Conservation (phyloP, 2,113 vertebrate genomes). For the Willisornis vidua region DNA sequence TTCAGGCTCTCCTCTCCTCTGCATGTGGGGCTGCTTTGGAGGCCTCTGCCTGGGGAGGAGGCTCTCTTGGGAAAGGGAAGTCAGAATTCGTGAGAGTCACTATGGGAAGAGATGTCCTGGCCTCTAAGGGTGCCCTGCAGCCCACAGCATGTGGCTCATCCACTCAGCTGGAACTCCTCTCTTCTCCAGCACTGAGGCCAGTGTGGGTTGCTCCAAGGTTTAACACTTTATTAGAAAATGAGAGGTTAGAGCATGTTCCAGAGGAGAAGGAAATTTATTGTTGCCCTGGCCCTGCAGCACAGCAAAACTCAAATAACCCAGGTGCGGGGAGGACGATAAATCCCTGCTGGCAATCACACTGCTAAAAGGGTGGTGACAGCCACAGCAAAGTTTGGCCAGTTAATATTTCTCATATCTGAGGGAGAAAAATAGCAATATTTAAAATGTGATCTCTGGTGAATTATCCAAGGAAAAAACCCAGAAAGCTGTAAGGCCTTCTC, state of each 20-base stretch:
- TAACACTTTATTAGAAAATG: conserved; percentile 55
- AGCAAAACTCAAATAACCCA: conserved; percentile 31
- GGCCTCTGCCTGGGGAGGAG: not conserved
- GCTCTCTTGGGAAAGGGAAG: not conserved
- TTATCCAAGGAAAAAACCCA: not conserved
- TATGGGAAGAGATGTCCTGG: rapidly evolving
- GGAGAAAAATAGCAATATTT: conserved; percentile 42
- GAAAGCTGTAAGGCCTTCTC: not conserved
- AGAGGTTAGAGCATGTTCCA: conserved; percentile 50
- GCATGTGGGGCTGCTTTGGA: not conserved
- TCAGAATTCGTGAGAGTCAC: not conserved
- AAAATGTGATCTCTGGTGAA: not conserved
- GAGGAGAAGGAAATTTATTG: conserved; percentile 48
- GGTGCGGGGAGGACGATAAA: not conserved
- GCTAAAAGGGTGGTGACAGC: conserved; percentile 40
- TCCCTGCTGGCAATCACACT: conserved; percentile 5
- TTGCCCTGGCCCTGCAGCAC: conserved; percentile 34
- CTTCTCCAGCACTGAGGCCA: not conserved
- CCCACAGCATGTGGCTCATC: rapidly evolving
- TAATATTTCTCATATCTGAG: conserved; percentile 55
- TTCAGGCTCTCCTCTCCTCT: not conserved
- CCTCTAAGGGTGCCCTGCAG: not conserved
- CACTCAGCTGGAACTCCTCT: not conserved
- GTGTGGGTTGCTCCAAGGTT: not conserved
- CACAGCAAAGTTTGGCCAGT: conserved; percentile 37